Percentiles rank a stretch among this genome's conserved stretches.
phyloP scores from a whole-genome alignment of 2,797 vertebrate species.

The Aldrovandia affinis region DNA sequence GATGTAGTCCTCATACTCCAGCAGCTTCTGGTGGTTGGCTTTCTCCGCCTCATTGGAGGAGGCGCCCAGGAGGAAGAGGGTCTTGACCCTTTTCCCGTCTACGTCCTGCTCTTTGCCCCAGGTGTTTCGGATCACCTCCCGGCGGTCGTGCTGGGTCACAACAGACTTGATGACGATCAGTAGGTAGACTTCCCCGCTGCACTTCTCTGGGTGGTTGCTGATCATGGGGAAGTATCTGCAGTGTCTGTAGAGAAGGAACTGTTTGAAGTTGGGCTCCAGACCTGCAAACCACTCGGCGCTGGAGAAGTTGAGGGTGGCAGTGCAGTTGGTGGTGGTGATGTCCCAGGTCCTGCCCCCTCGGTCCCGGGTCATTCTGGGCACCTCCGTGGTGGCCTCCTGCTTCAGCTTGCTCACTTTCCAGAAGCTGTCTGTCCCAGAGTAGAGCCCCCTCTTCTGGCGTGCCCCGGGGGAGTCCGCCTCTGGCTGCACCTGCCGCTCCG shows the following conservation, averaged over 20 bases:
- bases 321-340: slow-evolving; percentile 83
- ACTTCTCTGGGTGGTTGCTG: slow-evolving; percentile 91
- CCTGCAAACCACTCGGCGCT: slow-evolving; percentile 79
- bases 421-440: slow-evolving; percentile 61
- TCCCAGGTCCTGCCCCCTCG: slow-evolving; percentile 75
- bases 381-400: background rate
- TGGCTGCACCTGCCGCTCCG: slow-evolving; percentile 64
- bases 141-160: slow-evolving; percentile 88
- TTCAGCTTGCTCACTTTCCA: slow-evolving; percentile 73
- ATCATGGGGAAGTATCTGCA: slow-evolving; percentile 92
- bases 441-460: slow-evolving; percentile 52
- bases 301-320: slow-evolving; percentile 81
- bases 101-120: slow-evolving; percentile 87
- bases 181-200: slow-evolving; percentile 74
- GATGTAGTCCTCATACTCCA: slow-evolving; percentile 90
- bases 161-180: slow-evolving; percentile 92
- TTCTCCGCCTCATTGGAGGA: slow-evolving; percentile 82
- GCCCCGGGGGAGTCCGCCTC: slow-evolving; percentile 38
- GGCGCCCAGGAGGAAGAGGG: slow-evolving; percentile 85
- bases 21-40: slow-evolving; percentile 90
- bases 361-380: slow-evolving; percentile 19
- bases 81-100: slow-evolving; percentile 75
- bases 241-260: slow-evolving; percentile 90
- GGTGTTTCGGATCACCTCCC: slow-evolving; percentile 90
- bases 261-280: slow-evolving; percentile 84